Evolutionary conservation across 2,113 vertebrate species (phyloP), one percentile per base, ranked within the genome.

Genomic region (Calidris pugnax): DNA sequence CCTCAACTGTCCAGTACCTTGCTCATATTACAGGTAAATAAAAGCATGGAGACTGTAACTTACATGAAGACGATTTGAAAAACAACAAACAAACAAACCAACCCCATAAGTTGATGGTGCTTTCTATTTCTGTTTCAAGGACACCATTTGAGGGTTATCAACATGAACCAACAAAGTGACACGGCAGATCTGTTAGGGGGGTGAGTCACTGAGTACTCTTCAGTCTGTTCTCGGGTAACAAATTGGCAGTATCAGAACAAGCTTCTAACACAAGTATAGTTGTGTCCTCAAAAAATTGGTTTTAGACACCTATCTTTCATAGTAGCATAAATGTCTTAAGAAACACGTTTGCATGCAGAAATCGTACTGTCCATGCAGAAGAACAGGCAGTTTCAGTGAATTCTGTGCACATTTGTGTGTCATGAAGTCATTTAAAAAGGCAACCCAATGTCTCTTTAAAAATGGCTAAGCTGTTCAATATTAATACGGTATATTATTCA

Each of bases 101-200:
- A 11, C 2, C 8, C 47, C 10, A 21, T 12, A 47, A 33, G 47
- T 5, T 87, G 30, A 89, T 56, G 28, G 8, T 64, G 19, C 18
- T 91, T 68, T 87, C 45, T 60, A 0, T 85, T 92, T 75, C 81
- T 93, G 56, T 91, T 98, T 93, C 76, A 96, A 99, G 99, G 99
- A 53, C 99, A 99, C 90, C 97, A 66, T 92, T 93, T 99, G 90
- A 98, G 98, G 43, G 99, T 99, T 72, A 97, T 99, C 76, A 99
- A 99, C 97, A 99, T 99, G 99, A 99, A 99, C 96, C 99, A 99
- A 81, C 99, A 99, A 95, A 99, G 99, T 96, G 99, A 99, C 94
- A 99, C 99, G 0, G 99, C 99, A 33, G 99, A 99, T 97, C 98
- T 99, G 6, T 98, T 99, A 48, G 99, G 99, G 72, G 99, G 99